A percentile compares a stretch with the other conserved stretches of the same genome.
Conservation (phyloP, 2,113 vertebrate species). For the Xerus inauris region DNA sequence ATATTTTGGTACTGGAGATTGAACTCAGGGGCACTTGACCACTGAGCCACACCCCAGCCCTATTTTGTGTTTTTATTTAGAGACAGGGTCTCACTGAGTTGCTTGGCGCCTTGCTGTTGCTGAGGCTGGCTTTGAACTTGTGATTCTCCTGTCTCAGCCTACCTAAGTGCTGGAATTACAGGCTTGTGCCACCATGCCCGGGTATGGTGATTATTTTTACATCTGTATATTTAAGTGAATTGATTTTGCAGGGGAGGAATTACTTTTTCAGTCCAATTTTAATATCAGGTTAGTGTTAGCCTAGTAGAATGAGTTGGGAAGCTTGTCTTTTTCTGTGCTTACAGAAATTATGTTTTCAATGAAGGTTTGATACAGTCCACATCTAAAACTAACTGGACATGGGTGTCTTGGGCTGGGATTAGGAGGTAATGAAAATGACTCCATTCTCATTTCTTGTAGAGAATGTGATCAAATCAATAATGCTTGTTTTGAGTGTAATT, state of each 20-base stretch:
- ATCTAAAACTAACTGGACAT: background rate
- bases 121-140: too few relatives aligned
- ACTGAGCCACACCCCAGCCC: too few relatives aligned
- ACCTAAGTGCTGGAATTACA: too few relatives aligned
- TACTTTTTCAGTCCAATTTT: background rate
- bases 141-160: too few relatives aligned
- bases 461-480: conserved; percentile 1
- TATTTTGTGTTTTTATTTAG: too few relatives aligned
- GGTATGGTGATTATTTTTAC: conserved; percentile 47
- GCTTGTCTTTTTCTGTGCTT: background rate
- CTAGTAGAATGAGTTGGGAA: background rate
- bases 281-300: background rate
- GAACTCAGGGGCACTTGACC: too few relatives aligned
- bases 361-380: background rate
- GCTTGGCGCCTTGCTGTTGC: too few relatives aligned
- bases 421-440: background rate
- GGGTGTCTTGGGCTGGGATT: background rate
- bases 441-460: background rate
- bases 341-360: background rate
- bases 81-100: too few relatives aligned
- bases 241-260: background rate
- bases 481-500: background rate
- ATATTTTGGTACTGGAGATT: too few relatives aligned
- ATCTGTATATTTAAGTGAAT: conserved; percentile 4
- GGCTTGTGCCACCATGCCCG: too few relatives aligned